Conservation (phyloP, 2,113 vertebrate genomes). For the Eulemur rufifrons region DNA sequence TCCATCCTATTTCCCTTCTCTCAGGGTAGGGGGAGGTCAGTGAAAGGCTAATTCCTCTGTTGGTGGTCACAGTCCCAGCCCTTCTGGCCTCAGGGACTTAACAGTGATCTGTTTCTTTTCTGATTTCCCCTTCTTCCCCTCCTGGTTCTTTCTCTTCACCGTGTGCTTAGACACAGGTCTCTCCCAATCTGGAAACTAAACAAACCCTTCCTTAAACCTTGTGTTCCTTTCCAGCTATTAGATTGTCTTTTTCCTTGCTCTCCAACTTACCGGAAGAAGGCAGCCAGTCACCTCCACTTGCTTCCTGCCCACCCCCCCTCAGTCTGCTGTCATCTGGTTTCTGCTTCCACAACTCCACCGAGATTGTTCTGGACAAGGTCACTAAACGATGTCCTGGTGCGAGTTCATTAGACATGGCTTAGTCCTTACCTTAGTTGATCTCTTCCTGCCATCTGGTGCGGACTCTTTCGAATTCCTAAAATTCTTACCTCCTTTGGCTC, state of each 20-base stretch:
- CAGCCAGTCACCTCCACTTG: fast-evolving
- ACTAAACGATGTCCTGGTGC: fast-evolving
- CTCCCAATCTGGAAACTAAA: background rate
- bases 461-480: background rate
- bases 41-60: background rate
- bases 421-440: background rate
- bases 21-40: background rate
- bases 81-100: background rate
- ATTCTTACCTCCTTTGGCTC: background rate
- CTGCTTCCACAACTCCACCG: background rate
- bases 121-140: background rate
- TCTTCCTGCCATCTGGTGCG: background rate
- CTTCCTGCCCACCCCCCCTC: background rate
- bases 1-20: background rate
- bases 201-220: background rate
- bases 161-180: background rate
- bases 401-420: background rate
- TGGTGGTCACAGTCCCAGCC: background rate
- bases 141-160: background rate
- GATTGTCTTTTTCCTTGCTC: background rate
- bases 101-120: background rate
- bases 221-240: background rate
- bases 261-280: background rate
- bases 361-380: background rate
- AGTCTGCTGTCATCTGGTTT: background rate